Evolutionary conservation across 2,113 vertebrate species (phyloP), one percentile per base, ranked within the genome.

Genomic region (Sinocyclocheilus anshuiensis): DNA sequence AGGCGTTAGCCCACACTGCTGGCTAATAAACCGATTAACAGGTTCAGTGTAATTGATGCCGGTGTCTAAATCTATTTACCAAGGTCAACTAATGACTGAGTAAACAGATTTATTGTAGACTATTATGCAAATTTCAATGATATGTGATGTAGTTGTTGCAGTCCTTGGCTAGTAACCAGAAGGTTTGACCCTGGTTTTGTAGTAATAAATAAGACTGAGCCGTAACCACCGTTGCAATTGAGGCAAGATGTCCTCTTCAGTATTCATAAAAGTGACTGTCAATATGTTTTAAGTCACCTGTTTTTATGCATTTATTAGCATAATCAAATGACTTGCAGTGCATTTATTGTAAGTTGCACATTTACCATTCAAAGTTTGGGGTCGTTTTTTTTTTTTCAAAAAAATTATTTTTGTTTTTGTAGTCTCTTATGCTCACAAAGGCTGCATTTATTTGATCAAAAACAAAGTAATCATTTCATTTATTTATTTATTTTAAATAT

Each of bases 11-110:
- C 53, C 36, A 50, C 50, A 39, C 63, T 55, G 83, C 45, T 72
- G 33, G 26, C 65, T 74, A 76, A 39, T 39, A 48, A 42, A 75
- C 33, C 2, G 26, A 33, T 78, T 55, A 55, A 33, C 29, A 33
- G 11, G 24, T 69, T n/a, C 45, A 24, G 59, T 39, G 75, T 63
- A 53, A 78, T 77, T 45, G 63, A 80, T 75, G 42, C 26, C 26
- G 39, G 48, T 53, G 61, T 45, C 59, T 53, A 76, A 59, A 84
- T 71, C 59, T 78, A 36, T 50, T 85, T 82, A 33, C 39, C 24
- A 82, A 50, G 42, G 80, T 29, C 24, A 13, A 4, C 50, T 80
- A 80, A 80, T 81, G 61, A 67, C 45, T n/a, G 48, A 36, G 24
- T 45, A 85, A 77, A 79, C 48, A 57, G 42, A 55, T 48, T 55